phyloP scores from a whole-genome alignment of 2,888 invertebrate species.

The Xestia c-nigrum region DNA sequence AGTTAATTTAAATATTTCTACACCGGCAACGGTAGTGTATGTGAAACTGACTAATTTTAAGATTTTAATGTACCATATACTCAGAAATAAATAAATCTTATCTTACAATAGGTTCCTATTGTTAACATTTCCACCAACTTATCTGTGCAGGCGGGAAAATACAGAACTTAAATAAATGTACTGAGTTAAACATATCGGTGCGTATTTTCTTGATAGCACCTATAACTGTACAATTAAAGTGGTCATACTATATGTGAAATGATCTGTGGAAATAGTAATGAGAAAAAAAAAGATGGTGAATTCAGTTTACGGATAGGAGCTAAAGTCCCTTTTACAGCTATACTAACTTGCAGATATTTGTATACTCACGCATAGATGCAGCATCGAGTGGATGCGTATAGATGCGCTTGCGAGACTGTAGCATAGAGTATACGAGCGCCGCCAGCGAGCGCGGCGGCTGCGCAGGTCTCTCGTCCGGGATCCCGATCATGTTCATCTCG shows the following conservation, averaged over 20 bases:
- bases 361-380: conserved; percentile 70
- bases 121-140: background rate
- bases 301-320: too few relatives aligned
- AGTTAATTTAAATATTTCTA: too few relatives aligned
- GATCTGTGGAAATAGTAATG: background rate
- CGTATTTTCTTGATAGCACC: too few relatives aligned
- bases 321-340: background rate
- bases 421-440: conserved; percentile 96
- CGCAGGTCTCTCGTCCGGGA: conserved; percentile 76
- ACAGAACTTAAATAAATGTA: too few relatives aligned
- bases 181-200: too few relatives aligned
- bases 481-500: background rate
- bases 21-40: too few relatives aligned
- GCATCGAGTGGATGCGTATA: conserved; percentile 81
- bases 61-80: too few relatives aligned
- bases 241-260: too few relatives aligned
- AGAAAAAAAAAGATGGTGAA: background rate
- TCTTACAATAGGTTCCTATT: background rate
- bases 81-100: too few relatives aligned
- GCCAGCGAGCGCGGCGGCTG: conserved; percentile 93
- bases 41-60: too few relatives aligned
- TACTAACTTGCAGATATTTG: background rate
- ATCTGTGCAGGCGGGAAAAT: background rate
- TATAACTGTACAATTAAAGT: too few relatives aligned
- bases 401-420: conserved; percentile 95